Conservation (phyloP, 2,888 invertebrate genomes). For the Chaitophorus viminalis region DNA sequence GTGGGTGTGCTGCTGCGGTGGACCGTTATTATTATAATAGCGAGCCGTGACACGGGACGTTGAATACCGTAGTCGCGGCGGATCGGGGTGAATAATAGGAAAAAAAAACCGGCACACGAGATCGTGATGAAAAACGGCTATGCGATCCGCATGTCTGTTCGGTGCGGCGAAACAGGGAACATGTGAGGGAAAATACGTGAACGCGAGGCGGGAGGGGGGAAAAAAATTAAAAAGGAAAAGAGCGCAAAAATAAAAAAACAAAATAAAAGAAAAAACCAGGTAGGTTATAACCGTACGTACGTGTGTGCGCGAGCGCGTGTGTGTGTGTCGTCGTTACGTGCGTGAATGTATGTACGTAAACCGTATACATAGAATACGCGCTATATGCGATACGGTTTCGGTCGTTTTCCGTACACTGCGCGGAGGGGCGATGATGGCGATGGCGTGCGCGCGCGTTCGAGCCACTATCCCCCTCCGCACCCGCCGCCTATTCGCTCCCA, state of each 20-base stretch:
- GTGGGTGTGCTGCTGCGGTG: background rate
- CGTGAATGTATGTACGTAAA: background rate
- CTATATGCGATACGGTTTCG: background rate
- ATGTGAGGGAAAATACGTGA: no score
- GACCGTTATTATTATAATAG: no score
- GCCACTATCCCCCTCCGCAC: no score
- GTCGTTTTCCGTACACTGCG: background rate
- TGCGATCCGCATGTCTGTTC: constrained; percentile 22
- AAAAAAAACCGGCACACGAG: background rate
- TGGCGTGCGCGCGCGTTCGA: no score
- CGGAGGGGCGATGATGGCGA: no score
- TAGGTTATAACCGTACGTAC: background rate
- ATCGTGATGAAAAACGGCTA: background rate
- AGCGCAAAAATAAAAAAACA: background rate
- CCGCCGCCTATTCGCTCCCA: no score
- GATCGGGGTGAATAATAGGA: background rate
- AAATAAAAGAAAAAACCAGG: no score
- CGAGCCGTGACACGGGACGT: no score
- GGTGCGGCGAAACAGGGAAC: constrained; percentile 2
- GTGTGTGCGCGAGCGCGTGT: background rate
- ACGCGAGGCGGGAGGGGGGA: no score
- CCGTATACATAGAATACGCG: background rate
- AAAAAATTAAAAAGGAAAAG: background rate
- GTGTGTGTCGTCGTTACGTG: background rate
- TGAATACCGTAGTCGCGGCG: no score